Evolutionary conservation across 2,797 vertebrate genomes (phyloP).

Genomic region (Coregonus sp.): DNA sequence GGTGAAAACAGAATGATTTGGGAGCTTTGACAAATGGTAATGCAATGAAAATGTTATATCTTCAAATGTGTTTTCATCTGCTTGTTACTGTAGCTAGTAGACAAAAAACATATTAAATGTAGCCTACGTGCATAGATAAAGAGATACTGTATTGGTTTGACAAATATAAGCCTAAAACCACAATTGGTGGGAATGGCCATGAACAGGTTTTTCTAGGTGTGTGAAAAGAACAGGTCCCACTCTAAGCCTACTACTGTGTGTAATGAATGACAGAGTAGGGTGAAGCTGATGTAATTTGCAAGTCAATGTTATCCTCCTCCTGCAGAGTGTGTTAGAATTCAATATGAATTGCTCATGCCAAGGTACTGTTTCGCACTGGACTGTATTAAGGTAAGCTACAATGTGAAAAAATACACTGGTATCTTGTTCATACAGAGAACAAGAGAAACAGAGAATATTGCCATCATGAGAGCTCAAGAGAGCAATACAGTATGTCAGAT

Average conservation of each 20-base stretch:
- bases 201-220: background rate
- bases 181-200: background rate
- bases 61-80: too few relatives aligned
- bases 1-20: background rate
- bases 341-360: slow-evolving; percentile 49
- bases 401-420: slow-evolving; percentile 2
- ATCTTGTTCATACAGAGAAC: background rate
- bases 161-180: background rate
- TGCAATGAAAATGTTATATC: background rate
- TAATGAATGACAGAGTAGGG: slow-evolving; percentile 60
- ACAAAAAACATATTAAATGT: background rate
- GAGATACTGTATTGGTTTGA: background rate
- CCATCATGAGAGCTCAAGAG: background rate
- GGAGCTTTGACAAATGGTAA: background rate
- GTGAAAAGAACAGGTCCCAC: slow-evolving; percentile 25
- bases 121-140: background rate
- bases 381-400: slow-evolving; percentile 11
- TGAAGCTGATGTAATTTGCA: slow-evolving; percentile 61
- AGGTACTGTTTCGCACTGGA: slow-evolving; percentile 27
- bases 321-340: slow-evolving; percentile 50
- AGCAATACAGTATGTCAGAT: background rate
- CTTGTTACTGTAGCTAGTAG: too few relatives aligned
- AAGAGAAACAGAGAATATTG: background rate
- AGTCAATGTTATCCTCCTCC: slow-evolving; percentile 65
- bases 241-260: background rate